These are phyloP conservation scores for Falco concolor DNA, from an alignment of 2,797 vertebrate species.

Conservation along the genomic window DNA sequence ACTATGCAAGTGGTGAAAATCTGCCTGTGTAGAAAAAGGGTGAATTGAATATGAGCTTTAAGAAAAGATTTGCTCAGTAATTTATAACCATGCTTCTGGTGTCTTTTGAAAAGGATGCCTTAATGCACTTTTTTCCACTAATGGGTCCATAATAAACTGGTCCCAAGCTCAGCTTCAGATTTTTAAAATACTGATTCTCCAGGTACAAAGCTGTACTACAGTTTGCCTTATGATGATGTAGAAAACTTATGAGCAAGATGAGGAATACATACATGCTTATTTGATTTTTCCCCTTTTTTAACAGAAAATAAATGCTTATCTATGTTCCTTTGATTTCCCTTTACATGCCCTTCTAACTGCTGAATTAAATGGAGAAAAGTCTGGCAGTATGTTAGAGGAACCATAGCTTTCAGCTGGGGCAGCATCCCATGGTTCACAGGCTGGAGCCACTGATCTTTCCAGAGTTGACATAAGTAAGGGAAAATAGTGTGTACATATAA, in stretches of 20 bases:
- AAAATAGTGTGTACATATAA: conserved; percentile 39
- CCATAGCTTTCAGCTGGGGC: conserved; percentile 36
- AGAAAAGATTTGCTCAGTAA: conserved; percentile 40
- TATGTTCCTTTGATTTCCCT: background rate
- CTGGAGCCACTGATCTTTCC: conserved; percentile 11
- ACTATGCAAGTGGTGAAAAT: conserved; percentile 36
- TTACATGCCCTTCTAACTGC: conserved; percentile 33
- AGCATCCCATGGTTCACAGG: conserved; percentile 3
- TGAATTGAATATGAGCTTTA: conserved; percentile 28
- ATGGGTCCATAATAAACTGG: conserved; percentile 51
- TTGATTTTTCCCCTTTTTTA: background rate
- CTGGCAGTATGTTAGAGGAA: conserved; percentile 8
- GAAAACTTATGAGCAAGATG: conserved; percentile 34
- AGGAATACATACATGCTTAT: conserved; percentile 8
- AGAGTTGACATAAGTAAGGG: conserved; percentile 26
- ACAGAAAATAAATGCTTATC: conserved; percentile 35
- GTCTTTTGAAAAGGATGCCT: conserved; percentile 66
- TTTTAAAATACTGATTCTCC: conserved; percentile 56
- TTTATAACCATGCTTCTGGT: conserved; percentile 65
- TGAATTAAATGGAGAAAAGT: conserved; percentile 45
- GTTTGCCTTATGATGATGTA: conserved; percentile 67
- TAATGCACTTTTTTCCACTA: conserved; percentile 73
- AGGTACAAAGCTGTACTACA: conserved; percentile 60
- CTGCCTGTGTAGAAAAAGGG: conserved; percentile 32
- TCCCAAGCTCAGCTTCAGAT: conserved; percentile 54